Percentiles rank a stretch among this genome's conserved stretches.
phyloP scores from a whole-genome alignment of 1,140 invertebrate species.

The Ganaspis sp. region DNA sequence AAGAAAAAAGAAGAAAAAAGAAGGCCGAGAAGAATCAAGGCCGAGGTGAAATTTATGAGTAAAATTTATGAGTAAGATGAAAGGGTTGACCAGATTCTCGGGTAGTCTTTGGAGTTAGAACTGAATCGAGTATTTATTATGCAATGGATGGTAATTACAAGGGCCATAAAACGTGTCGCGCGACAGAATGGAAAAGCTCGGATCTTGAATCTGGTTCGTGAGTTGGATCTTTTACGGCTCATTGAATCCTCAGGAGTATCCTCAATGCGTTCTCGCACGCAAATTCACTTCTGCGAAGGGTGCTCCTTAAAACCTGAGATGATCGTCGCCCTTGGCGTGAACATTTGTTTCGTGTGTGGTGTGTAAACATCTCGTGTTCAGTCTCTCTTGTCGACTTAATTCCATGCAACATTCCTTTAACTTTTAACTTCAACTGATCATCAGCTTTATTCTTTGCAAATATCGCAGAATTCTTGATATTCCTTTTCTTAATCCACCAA shows the following conservation, averaged over 20 bases:
- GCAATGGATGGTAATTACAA: slow-evolving; percentile 47
- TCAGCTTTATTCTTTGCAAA: not conserved
- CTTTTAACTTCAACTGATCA: not conserved
- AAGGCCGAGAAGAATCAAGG: no score
- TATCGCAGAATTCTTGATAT: not conserved
- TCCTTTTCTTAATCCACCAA: no score
- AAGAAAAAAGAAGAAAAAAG: no score
- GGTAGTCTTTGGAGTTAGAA: slow-evolving; percentile 32
- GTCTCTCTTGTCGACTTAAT: not conserved
- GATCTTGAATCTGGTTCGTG: slow-evolving; percentile 45
- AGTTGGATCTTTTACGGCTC: slow-evolving; percentile 44
- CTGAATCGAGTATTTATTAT: slow-evolving; percentile 52
- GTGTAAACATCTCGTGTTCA: slow-evolving; percentile 22
- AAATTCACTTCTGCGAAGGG: slow-evolving; percentile 18
- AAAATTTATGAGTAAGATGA: not conserved
- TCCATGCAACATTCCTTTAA: slow-evolving; percentile 26
- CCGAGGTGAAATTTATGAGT: no score
- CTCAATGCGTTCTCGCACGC: slow-evolving; percentile 21
- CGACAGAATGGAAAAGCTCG: slow-evolving; percentile 34
- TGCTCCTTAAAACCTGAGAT: slow-evolving; percentile 25
- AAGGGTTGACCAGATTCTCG: not conserved
- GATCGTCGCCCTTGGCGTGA: slow-evolving; percentile 17
- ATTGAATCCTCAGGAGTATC: slow-evolving; percentile 33
- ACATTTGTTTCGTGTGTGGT: slow-evolving; percentile 14
- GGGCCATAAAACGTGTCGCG: slow-evolving; percentile 49